Conservation (phyloP, 2,797 vertebrate species). For the Microcaecilia unicolor region DNA sequence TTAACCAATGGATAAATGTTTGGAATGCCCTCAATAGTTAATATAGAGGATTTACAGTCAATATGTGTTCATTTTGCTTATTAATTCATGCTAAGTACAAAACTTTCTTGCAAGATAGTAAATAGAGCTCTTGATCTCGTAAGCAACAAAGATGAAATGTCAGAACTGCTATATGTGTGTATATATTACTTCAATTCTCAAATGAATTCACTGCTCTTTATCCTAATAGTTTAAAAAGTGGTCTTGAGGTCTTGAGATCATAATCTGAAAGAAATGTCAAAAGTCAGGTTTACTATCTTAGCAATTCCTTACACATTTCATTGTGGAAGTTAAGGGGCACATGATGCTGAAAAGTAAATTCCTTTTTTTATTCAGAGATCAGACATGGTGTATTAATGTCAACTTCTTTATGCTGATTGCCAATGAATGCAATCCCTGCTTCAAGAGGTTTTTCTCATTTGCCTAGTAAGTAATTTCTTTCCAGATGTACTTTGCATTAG, state of each 20-base stretch:
- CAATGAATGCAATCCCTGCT: not conserved
- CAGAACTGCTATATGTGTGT: too few species aligned
- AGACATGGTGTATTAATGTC: not conserved
- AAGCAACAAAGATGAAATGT: too few species aligned
- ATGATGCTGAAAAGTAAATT: not conserved
- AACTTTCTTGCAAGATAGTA: too few species aligned
- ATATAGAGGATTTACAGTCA: too few species aligned
- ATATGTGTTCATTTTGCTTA: too few species aligned
- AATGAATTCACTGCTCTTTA: too few species aligned
- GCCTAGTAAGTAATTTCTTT: not conserved
- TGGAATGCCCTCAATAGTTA: too few species aligned
- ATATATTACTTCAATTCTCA: too few species aligned
- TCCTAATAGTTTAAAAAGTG: too few species aligned
- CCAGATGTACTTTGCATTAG: not conserved
- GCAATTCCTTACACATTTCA: not conserved
- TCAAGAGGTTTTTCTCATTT: not conserved
- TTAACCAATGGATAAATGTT: too few species aligned
- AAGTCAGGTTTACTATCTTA: not conserved
- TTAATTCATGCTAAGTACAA: too few species aligned
- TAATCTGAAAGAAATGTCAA: not conserved
- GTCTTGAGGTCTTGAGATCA: not conserved
- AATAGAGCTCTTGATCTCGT: too few species aligned
- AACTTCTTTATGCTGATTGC: not conserved
- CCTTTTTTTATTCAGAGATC: conserved; percentile 3
- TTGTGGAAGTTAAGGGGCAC: not conserved